Conservation (phyloP, 2,797 vertebrate species). For the Myotis findleyi region DNA sequence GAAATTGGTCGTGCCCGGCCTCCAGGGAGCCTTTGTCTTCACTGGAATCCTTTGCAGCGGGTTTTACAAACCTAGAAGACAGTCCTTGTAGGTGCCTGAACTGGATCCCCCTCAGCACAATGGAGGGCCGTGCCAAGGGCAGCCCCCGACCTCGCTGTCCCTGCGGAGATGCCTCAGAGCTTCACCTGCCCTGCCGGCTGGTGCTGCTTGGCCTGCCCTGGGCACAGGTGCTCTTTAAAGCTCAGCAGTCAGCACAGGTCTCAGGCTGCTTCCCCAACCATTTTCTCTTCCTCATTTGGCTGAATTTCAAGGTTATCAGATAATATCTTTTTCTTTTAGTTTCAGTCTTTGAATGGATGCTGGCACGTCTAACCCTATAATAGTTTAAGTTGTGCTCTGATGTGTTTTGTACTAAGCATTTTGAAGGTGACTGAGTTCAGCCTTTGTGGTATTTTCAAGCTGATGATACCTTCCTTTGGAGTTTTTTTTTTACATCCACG, state of each 20-base stretch:
- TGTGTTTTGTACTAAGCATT: slow-evolving; percentile 42
- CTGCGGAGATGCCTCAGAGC: not conserved
- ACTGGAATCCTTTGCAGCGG: not conserved
- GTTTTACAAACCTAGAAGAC: not conserved
- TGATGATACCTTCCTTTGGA: slow-evolving; percentile 37
- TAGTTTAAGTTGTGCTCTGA: not conserved
- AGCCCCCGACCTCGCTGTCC: not conserved
- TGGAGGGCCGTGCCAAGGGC: not conserved
- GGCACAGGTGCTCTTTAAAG: slow-evolving; percentile 19
- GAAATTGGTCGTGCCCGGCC: not conserved
- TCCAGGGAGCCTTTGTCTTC: slow-evolving; percentile 1
- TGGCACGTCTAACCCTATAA: not conserved
- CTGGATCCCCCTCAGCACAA: not conserved
- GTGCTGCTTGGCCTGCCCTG: not conserved
- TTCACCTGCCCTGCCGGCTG: not conserved
- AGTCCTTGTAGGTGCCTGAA: not conserved
- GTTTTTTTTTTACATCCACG: slow-evolving; percentile 21
- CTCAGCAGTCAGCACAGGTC: not conserved
- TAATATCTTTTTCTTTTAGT: not conserved
- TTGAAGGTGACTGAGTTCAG: slow-evolving; percentile 53
- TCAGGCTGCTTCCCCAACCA: slow-evolving; percentile 17
- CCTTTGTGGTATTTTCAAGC: slow-evolving; percentile 29
- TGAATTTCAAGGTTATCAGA: slow-evolving; percentile 67
- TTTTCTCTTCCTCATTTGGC: slow-evolving; percentile 36
- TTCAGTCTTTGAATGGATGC: slow-evolving; percentile 10